These are phyloP conservation scores for Neogobius melanostomus DNA, from an alignment of 2,113 vertebrate species.

Conservation along the genomic window DNA sequence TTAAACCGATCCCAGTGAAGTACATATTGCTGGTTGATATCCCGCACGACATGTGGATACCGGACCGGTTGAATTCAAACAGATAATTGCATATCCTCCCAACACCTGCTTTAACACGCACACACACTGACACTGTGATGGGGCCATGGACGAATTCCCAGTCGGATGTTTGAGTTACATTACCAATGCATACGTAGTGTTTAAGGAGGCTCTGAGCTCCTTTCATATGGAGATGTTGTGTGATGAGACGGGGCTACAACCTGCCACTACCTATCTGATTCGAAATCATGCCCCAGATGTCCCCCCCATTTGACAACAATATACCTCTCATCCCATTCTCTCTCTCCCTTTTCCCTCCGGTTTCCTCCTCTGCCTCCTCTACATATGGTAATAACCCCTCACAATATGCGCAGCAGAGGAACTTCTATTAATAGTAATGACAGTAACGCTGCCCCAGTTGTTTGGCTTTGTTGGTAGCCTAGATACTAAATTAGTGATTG, in stretches of 20 bases:
- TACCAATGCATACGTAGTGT: constrained; percentile 68
- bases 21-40: constrained; percentile 10
- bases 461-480: constrained; percentile 49
- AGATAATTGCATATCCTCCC: constrained; percentile 63
- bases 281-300: constrained; percentile 54
- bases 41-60: constrained; percentile 60
- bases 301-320: constrained; percentile 39
- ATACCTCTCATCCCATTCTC: constrained; percentile 24
- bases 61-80: constrained; percentile 53
- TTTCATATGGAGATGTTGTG: constrained; percentile 73
- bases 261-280: constrained; percentile 55
- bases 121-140: constrained; percentile 21
- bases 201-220: constrained; percentile 58
- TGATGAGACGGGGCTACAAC: constrained; percentile 38
- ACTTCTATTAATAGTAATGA: constrained; percentile 53
- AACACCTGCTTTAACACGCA: constrained; percentile 67
- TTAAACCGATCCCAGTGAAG: constrained; percentile 13
- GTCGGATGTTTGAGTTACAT: constrained; percentile 61
- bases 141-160: constrained; percentile 55
- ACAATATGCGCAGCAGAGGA: constrained; percentile 25
- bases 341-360: constrained; percentile 8
- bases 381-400: constrained; percentile 33
- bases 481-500: constrained; percentile 53
- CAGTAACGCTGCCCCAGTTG: constrained; percentile 46
- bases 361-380: constrained; percentile 17